These are phyloP conservation scores for Crenuchus spilurus DNA, from an alignment of 2,797 vertebrate genomes.

Conservation along the genomic window DNA sequence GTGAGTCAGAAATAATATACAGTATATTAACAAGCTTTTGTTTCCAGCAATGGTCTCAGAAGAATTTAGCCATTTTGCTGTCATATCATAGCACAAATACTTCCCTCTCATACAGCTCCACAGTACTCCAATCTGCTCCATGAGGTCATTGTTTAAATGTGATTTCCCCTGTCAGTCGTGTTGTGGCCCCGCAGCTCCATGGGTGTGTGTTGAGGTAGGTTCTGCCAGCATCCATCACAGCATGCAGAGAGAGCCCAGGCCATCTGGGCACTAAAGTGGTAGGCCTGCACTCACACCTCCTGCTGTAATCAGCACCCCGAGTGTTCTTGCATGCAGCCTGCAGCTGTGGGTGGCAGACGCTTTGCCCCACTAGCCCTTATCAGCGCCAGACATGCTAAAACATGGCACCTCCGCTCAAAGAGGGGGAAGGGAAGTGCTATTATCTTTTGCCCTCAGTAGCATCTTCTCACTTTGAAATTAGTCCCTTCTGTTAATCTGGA, in stretches of 20 bases:
- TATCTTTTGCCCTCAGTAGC: conserved; percentile 23
- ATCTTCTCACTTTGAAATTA: conserved; percentile 41
- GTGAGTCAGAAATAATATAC: background rate
- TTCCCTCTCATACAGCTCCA: conserved; percentile 7
- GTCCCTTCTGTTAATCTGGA: conserved; percentile 24
- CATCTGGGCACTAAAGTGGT: conserved; percentile 25
- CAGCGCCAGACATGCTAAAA: conserved; percentile 48
- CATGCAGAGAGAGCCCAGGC: background rate
- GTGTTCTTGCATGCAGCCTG: conserved; percentile 16
- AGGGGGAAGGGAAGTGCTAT: conserved; percentile 26
- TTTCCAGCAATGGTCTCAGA: too few species aligned
- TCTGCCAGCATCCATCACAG: conserved; percentile 25
- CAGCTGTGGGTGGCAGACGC: conserved; percentile 45
- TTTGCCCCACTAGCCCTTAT: conserved; percentile 41
- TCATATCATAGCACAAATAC: conserved; percentile 7
- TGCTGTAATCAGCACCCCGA: conserved; percentile 43
- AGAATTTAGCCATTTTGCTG: conserved; percentile 2
- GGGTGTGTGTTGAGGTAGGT: background rate
- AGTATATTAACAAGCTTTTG: too few species aligned
- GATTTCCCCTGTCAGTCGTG: conserved; percentile 31
- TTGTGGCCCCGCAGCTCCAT: conserved; percentile 13
- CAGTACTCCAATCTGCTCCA: background rate
- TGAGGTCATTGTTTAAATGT: conserved; percentile 37
- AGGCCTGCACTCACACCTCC: conserved; percentile 37
- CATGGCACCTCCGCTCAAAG: conserved; percentile 34